Evolutionary conservation across 1,140 invertebrate genomes (phyloP).

Genomic region (Hormaphis cornu): DNA sequence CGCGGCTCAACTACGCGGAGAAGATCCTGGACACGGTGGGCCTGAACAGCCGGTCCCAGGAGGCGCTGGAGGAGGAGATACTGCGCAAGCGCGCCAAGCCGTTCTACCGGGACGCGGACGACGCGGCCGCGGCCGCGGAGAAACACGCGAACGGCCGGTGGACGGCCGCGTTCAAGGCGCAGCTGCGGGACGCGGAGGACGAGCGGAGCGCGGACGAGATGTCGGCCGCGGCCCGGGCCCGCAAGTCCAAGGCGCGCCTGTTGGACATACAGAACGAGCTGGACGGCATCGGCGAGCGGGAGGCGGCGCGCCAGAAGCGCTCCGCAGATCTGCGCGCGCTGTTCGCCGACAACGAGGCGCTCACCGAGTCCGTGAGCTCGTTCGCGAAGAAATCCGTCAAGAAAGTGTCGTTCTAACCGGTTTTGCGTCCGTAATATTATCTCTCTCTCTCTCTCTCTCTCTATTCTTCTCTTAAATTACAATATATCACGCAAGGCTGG

Average conservation of each 20-base stretch:
- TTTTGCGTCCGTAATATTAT: no score
- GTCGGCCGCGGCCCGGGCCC: slow-evolving; percentile 42
- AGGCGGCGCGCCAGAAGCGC: slow-evolving; percentile 49
- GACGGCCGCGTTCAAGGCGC: slow-evolving; percentile 46
- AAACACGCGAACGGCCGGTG: slow-evolving; percentile 43
- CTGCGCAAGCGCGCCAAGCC: slow-evolving; percentile 23
- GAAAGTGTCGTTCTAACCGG: slow-evolving; percentile 11
- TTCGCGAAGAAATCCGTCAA: slow-evolving; percentile 36
- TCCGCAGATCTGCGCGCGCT: slow-evolving; percentile 49
- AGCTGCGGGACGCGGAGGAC: slow-evolving; percentile 37
- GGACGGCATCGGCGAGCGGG: slow-evolving; percentile 48
- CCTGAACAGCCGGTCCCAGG: slow-evolving; percentile 42
- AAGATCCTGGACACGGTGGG: slow-evolving; percentile 52
- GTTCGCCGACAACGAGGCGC: slow-evolving; percentile 45
- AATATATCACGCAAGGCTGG: no score
- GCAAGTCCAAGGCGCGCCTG: slow-evolving; percentile 46
- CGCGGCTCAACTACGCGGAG: slow-evolving; percentile 42
- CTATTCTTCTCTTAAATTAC: no score
- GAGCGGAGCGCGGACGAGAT: slow-evolving; percentile 32
- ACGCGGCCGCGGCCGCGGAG: background rate
- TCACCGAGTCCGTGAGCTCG: slow-evolving; percentile 33
- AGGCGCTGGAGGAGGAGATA: slow-evolving; percentile 36
- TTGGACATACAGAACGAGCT: slow-evolving; percentile 54
- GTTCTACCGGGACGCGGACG: slow-evolving; percentile 22
- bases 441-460: no score